phyloP scores from a whole-genome alignment of 1,140 invertebrate species.

The Drosophila obscura region DNA sequence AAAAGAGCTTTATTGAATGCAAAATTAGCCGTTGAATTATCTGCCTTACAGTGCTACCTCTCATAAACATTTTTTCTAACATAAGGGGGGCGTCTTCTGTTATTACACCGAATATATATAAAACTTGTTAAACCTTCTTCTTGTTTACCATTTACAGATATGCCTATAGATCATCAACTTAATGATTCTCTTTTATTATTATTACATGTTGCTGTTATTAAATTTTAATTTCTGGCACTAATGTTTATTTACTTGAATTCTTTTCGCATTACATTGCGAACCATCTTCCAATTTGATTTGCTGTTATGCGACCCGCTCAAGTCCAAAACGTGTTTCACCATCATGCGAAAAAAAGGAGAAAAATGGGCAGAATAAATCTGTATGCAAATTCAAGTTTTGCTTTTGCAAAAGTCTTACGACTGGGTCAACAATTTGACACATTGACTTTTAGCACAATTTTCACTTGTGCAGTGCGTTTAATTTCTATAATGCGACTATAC shows the following conservation, averaged over 20 bases:
- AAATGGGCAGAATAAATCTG: neutral
- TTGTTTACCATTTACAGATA: no score
- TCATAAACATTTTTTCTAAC: no score
- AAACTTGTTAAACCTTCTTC: no score
- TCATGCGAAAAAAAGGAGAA: neutral
- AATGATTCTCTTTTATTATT: no score
- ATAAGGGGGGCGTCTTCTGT: no score
- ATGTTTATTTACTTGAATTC: neutral
- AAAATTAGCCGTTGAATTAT: no score
- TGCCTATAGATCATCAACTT: no score
- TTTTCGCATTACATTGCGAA: neutral
- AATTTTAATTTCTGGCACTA: neutral
- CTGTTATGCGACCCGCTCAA: neutral
- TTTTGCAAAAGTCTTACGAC: slow-evolving; percentile 22
- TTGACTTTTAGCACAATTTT: slow-evolving; percentile 43
- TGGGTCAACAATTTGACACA: slow-evolving; percentile 45
- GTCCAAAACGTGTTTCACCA: slow-evolving; percentile 34
- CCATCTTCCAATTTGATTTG: neutral
- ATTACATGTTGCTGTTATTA: no score
- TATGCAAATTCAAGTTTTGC: slow-evolving; percentile 42
- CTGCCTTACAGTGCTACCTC: no score
- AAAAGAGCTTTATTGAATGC: no score
- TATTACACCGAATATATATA: no score
- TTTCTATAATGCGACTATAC: no score
- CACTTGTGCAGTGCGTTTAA: neutral